A percentile compares a stretch with the other conserved stretches of the same genome.
phyloP scores from a whole-genome alignment of 1,140 invertebrate species.

The Zaprionus capensis region DNA sequence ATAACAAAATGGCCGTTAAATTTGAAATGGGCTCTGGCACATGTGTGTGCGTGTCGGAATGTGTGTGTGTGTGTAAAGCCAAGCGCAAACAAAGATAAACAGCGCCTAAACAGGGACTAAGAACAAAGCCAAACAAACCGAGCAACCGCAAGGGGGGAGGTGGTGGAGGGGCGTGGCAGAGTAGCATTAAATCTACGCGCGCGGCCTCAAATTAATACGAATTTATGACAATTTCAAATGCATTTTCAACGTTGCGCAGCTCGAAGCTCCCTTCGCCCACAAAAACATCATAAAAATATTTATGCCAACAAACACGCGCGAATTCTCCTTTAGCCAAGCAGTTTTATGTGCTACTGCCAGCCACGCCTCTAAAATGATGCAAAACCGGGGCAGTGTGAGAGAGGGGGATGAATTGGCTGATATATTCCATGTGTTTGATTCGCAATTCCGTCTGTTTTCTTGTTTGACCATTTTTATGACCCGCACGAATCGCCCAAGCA shows the following conservation, averaged over 20 bases:
- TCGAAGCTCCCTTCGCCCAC: not conserved
- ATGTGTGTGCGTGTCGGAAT: not conserved
- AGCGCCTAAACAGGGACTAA: constrained; percentile 54
- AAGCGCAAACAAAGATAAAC: constrained; percentile 51
- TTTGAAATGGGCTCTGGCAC: constrained; percentile 45
- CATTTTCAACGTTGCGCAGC: constrained; percentile 43
- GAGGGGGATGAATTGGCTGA: not conserved
- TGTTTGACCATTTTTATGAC: constrained; percentile 64
- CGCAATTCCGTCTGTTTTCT: constrained; percentile 20
- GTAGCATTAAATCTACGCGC: constrained; percentile 51
- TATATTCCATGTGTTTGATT: constrained; percentile 43
- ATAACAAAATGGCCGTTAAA: constrained; percentile 50
- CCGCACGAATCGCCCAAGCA: constrained; percentile 40
- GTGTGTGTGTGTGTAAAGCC: constrained; percentile 19
- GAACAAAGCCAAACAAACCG: constrained; percentile 55
- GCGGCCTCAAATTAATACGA: constrained; percentile 60
- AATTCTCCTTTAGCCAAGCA: constrained; percentile 46
- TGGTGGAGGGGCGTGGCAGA: not conserved
- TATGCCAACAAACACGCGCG: constrained; percentile 51
- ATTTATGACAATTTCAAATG: constrained; percentile 68
- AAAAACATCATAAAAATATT: constrained; percentile 49
- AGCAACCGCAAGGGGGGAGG: constrained; percentile 8
- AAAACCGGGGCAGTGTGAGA: not conserved
- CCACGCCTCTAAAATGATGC: constrained; percentile 47
- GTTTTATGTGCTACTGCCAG: constrained; percentile 51